Evolutionary conservation across 1,140 invertebrate species (phyloP).

Genomic region (Drosophila navojoa): DNA sequence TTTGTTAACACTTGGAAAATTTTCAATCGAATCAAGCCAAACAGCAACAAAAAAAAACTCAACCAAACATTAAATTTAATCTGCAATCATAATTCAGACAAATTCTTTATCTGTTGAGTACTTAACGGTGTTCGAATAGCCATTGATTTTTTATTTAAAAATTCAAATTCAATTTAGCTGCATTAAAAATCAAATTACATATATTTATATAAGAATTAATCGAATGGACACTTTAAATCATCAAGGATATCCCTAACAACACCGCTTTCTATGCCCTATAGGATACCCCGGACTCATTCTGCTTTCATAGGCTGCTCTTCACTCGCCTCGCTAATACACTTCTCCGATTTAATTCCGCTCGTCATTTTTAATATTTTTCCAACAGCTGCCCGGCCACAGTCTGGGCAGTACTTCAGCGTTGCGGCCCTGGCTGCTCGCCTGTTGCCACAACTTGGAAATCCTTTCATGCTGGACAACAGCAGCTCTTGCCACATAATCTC

Average conservation of each 20-base stretch:
- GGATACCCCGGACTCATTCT: background rate
- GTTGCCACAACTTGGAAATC: conserved; percentile 52
- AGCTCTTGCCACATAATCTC: conserved; percentile 72
- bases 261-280: too few species aligned
- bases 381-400: background rate
- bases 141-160: background rate
- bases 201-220: too few species aligned
- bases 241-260: too few species aligned
- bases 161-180: background rate
- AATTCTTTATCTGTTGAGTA: background rate
- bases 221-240: too few species aligned
- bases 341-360: conserved; percentile 43
- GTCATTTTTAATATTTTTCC: conserved; percentile 21
- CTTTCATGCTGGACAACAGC: conserved; percentile 47
- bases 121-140: background rate
- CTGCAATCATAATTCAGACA: background rate
- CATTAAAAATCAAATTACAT: too few species aligned
- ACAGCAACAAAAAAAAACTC: background rate
- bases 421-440: background rate
- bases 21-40: background rate
- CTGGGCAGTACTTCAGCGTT: background rate
- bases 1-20: background rate
- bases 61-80: background rate
- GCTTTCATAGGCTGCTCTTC: conserved; percentile 22
- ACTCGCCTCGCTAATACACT: conserved; percentile 17